phyloP scores from a whole-genome alignment of 2,113 vertebrate species.

The Neotoma lepida region DNA sequence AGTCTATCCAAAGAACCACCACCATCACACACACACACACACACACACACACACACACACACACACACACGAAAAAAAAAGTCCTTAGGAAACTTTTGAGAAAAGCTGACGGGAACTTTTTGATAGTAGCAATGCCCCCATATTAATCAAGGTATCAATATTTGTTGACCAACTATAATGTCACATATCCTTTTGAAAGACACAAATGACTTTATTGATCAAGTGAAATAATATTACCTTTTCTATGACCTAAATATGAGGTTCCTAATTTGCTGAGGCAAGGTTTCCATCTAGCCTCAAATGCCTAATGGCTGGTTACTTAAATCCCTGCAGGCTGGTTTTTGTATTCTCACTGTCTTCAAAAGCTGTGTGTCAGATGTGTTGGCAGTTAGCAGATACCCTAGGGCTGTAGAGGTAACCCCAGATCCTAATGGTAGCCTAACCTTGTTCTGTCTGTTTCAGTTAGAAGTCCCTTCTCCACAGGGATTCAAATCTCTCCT shows the following conservation, averaged over 20 bases:
- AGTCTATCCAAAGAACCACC: no score
- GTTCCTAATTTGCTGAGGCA: not conserved
- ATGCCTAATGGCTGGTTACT: not conserved
- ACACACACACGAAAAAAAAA: not conserved
- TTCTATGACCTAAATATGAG: not conserved
- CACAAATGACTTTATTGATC: not conserved
- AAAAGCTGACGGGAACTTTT: not conserved
- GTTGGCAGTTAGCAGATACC: not conserved
- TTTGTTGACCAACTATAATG: not conserved
- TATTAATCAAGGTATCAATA: conserved; percentile 10
- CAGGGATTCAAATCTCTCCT: not conserved
- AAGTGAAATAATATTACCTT: not conserved
- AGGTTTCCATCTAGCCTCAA: not conserved
- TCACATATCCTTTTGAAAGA: not conserved
- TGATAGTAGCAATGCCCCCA: not conserved
- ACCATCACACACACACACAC: not conserved
- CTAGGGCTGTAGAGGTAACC: conserved; percentile 6
- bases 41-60: not conserved
- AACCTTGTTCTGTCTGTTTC: conserved; percentile 38
- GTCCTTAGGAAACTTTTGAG: not conserved
- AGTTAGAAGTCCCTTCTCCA: conserved; percentile 52
- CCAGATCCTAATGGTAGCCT: not conserved
- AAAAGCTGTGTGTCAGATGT: not conserved
- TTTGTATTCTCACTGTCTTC: not conserved
- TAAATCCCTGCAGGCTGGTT: not conserved